Base-by-base conservation (phyloP, 2,888 invertebrate species). In the Ophion ventricosus region DNA sequence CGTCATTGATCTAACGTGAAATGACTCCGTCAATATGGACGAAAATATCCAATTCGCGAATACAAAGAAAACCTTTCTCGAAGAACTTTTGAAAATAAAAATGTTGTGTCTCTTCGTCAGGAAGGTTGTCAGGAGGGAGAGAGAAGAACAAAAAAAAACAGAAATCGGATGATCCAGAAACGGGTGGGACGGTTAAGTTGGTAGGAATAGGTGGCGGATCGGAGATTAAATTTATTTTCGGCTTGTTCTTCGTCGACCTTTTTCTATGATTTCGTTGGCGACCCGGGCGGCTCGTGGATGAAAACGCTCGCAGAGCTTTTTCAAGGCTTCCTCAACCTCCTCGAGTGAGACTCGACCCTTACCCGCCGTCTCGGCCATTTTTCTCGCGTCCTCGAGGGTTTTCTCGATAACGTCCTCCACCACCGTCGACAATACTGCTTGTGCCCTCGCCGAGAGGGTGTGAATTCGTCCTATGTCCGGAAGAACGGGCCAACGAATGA, bases 381-480 rank as follows among this genome's bases (percentile, higher is more conserved):
- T 91, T 85, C 87, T 90, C 77, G 92, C 93, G 74, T 93, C 91
- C 87, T 90, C 88, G 67, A 93, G 88, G 73, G 91, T 91, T 84
- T 92, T 90, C 87, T 92, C 91, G 85, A 93, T 89, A 85, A 93
- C 90, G 87, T 91, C 92, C 83, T 91, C 90, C 54, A 93, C 86
- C 43, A 93, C 89, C 77, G 90, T 87, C 83, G 90, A 90, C 81
- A 92, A 90, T 73, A 90, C 90, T 25, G 88, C 84, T 81, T 91
- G 90, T 3, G 92, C 92, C 54, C 88, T 88, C 4, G 88, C 83
- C 17, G 93, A 92, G 69, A 92, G 88, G 54, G 88, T 84, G 82
- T 91, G 91, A 35, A 87, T 87, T 29, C 84, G 87, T 75, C 89
- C 92, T 90, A 86, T 43, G 61, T 80, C 40, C 74, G 49, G 70